A percentile compares a stretch with the other conserved stretches of the same genome.
These are phyloP conservation scores for Suillia variegata DNA, from an alignment of 2,888 invertebrate species.

Conservation along the genomic window DNA sequence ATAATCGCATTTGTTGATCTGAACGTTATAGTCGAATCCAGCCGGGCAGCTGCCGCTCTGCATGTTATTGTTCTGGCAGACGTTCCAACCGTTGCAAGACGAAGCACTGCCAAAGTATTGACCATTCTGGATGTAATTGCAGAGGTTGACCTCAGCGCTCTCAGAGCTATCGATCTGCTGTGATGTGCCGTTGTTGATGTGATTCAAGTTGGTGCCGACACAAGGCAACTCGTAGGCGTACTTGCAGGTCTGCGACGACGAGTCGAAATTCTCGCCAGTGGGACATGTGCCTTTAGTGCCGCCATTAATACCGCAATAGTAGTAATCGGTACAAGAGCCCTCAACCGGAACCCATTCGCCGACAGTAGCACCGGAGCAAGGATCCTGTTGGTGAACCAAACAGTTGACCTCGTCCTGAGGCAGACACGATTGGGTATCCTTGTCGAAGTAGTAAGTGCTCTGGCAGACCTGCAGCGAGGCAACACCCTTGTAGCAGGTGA, in stretches of 20 bases:
- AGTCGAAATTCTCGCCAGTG: conserved; percentile 37
- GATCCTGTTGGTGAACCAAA: conserved; percentile 8
- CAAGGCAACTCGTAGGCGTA: conserved; percentile 32
- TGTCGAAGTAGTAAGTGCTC: conserved; percentile 31
- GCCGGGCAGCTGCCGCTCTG: conserved; percentile 26
- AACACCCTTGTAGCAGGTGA: conserved; percentile 30
- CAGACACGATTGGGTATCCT: conserved; percentile 36
- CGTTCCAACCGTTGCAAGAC: conserved; percentile 36
- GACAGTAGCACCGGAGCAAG: conserved; percentile 31
- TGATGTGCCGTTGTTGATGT: neutral
- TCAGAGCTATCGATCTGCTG: neutral
- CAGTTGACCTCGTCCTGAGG: conserved; percentile 26
- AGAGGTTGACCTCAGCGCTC: conserved; percentile 28
- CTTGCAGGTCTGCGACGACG: conserved; percentile 30
- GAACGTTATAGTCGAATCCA: conserved; percentile 31
- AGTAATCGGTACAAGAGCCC: conserved; percentile 36
- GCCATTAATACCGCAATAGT: conserved; percentile 35
- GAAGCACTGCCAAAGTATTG: conserved; percentile 38
- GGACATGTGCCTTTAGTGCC: conserved; percentile 31
- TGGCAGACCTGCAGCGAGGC: conserved; percentile 30
- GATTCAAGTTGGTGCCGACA: neutral
- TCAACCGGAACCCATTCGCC: conserved; percentile 33
- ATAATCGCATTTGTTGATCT: conserved; percentile 34
- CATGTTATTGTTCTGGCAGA: conserved; percentile 29
- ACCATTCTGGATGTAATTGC: conserved; percentile 30